phyloP scores from a whole-genome alignment of 2,888 invertebrate genomes.

The Caradrina clavipalpis region DNA sequence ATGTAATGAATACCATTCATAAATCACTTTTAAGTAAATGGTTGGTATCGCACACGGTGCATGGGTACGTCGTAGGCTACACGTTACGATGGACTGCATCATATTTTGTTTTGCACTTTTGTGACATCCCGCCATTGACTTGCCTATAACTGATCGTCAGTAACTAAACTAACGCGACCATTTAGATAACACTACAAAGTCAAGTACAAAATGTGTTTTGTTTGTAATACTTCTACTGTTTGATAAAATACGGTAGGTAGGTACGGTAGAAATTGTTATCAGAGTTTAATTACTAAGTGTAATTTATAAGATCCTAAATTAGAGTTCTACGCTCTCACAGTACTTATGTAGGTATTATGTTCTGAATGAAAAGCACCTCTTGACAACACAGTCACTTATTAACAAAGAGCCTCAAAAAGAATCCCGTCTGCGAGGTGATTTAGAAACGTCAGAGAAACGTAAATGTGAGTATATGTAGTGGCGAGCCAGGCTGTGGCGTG shows the following conservation, averaged over 20 bases:
- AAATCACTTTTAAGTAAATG: conserved; percentile 22
- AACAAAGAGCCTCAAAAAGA: conserved; percentile 47
- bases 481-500: not conserved
- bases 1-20: conserved; percentile 26
- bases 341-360: too few relatives aligned
- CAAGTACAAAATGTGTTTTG: conserved; percentile 32
- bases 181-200: conserved; percentile 2
- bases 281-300: not conserved
- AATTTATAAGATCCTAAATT: too few relatives aligned
- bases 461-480: not conserved
- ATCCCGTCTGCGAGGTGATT: conserved; percentile 35
- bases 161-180: not conserved
- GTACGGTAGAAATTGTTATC: not conserved
- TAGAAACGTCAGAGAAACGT: conserved; percentile 20
- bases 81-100: not conserved
- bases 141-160: conserved; percentile 19
- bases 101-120: conserved; percentile 11
- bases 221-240: conserved; percentile 18
- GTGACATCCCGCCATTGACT: not conserved
- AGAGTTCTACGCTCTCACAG: too few relatives aligned
- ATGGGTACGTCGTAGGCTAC: not conserved
- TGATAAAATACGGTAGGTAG: conserved; percentile 12
- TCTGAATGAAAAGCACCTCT: too few relatives aligned
- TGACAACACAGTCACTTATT: not conserved
- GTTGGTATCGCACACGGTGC: not conserved